Evolutionary conservation across 2,113 vertebrate species (phyloP).

Genomic region (Synchiropus splendidus): DNA sequence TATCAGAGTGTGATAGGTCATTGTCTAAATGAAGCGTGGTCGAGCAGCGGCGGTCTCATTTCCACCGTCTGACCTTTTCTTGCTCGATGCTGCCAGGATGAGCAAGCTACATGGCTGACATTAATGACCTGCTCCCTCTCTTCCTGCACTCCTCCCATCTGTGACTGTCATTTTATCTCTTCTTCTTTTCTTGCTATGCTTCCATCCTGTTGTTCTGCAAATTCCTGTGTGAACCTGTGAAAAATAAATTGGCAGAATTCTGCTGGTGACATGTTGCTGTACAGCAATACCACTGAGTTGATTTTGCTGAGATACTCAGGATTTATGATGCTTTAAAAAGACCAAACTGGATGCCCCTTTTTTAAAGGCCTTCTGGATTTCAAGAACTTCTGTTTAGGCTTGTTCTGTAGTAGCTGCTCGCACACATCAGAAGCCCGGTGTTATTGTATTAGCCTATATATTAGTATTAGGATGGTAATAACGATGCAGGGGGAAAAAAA

Average conservation of each 20-base stretch:
- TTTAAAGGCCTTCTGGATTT: too few species aligned
- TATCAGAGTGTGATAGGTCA: slow-evolving; percentile 60
- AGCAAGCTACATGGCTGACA: slow-evolving; percentile 53
- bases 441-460: too few species aligned
- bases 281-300: background rate
- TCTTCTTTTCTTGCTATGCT: slow-evolving; percentile 5
- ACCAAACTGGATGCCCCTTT: too few species aligned
- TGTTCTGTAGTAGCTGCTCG: too few species aligned
- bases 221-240: slow-evolving; percentile 23
- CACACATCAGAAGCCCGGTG: too few species aligned
- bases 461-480: too few species aligned
- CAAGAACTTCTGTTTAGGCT: too few species aligned
- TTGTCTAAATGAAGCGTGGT: slow-evolving; percentile 61
- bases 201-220: slow-evolving; percentile 20
- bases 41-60: slow-evolving; percentile 52
- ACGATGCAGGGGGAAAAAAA: too few species aligned
- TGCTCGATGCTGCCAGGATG: slow-evolving; percentile 50
- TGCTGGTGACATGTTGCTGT: slow-evolving; percentile 5
- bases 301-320: too few species aligned
- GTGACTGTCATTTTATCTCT: slow-evolving; percentile 30
- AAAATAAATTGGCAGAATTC: slow-evolving; percentile 32
- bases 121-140: slow-evolving; percentile 57
- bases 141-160: slow-evolving; percentile 17
- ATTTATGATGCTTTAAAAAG: too few species aligned
- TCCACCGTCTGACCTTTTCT: slow-evolving; percentile 65